Base-by-base conservation (phyloP, 1,140 invertebrate genomes). In the Pseudomyrmex pallidus region DNA sequence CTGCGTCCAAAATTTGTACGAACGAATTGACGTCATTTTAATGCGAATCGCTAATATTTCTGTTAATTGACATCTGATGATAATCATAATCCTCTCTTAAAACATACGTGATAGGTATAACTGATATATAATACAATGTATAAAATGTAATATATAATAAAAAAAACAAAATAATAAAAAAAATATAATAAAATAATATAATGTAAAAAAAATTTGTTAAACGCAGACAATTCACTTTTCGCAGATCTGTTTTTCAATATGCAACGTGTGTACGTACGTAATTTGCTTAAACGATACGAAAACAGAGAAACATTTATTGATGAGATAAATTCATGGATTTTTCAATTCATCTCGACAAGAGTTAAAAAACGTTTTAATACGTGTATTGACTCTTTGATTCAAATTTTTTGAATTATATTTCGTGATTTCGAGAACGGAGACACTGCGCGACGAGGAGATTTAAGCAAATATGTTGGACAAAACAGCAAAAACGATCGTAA, bases 401-500 rank as follows among this genome's bases (percentile, higher is more conserved):
- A 35, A 35, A 35, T 35, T 4, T 35, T 0, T 35, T 35, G n/a
- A 35, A 0, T 35, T 35, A 35, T 35, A 7, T 35, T 5, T 35
- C 35, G 4, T 35, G 35, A 35, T 17, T 12, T 67, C 1, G 17
- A 57, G 25, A 86, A 50, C 17, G 73, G 50, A 89, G 80, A 72
- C 70, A 13, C 80, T 86, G 13, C 64, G 0, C 50, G 52, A 50
- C 25, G 80, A 3, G 17, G 17, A 50, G 68, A 20, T n/a, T 70
- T 85, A 80, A 88, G 84, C 84, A 72, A 67, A 22, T 72, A 67
- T 72, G 82, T 88, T 61, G 87, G 74, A 70, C 74, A 68, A 70
- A 70, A 86, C 84, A 85, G 74, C 77, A 15, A 90, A 35, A 86
- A 91, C 85, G 90, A 92, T 66, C 92, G 89, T 92, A 89, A 90